These are phyloP conservation scores for Telenomus remus DNA, from an alignment of 1,140 invertebrate species.

Conservation along the genomic window DNA sequence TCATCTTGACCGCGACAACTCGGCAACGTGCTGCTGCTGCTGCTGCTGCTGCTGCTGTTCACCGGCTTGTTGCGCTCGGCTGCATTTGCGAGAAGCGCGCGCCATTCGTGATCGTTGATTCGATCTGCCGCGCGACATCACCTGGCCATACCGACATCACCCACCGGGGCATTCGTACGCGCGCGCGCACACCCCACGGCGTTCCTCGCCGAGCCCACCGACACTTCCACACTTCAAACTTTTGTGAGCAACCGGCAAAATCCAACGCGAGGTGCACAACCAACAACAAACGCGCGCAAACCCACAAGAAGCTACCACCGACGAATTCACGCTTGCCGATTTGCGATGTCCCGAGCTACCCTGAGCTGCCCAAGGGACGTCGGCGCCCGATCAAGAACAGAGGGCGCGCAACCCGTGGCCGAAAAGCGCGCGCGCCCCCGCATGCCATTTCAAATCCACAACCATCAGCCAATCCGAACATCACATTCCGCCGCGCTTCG, in stretches of 20 bases:
- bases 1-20: slow-evolving; percentile 43
- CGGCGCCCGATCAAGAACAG: slow-evolving; percentile 7
- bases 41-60: slow-evolving; percentile 64
- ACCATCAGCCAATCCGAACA: neutral
- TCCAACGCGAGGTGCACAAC: neutral
- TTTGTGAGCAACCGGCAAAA: neutral
- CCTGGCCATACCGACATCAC: slow-evolving; percentile 7
- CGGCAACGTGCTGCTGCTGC: no score
- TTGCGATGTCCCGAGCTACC: neutral
- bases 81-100: slow-evolving; percentile 5
- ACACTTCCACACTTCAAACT: neutral
- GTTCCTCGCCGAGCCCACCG: neutral
- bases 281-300: no score
- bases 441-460: neutral
- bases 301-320: no score
- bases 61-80: slow-evolving; percentile 18
- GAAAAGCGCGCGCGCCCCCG: slow-evolving; percentile 7
- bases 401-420: neutral
- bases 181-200: neutral
- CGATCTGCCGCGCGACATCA: slow-evolving; percentile 5
- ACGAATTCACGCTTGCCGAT: neutral
- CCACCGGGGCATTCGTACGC: slow-evolving; percentile 3
- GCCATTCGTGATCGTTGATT: slow-evolving; percentile 1
- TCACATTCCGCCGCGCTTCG: neutral
- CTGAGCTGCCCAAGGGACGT: slow-evolving; percentile 4